Evolutionary conservation across 1,140 invertebrate species (phyloP), one percentile per base, ranked within the genome.

Genomic region (Popillia japonica): DNA sequence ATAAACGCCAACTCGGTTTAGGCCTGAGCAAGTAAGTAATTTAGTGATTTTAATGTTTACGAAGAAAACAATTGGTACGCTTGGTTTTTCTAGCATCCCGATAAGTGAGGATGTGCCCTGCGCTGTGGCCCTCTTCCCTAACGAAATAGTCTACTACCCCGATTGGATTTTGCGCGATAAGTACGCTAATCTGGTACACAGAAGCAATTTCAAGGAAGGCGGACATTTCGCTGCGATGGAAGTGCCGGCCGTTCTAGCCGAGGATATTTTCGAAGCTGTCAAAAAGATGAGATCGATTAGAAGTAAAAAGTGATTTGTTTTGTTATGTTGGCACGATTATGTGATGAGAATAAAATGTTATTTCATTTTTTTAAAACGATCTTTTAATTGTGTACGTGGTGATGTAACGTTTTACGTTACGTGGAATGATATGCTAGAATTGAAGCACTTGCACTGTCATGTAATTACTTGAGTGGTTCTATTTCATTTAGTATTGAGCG

Each of bases 221-320:
- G 92, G 92, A 0, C 92, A 93, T 82, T 93, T 93, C 83, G 89
- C 90, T 0, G 90, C 91, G 0, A 83, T 93, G 14, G 92, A 93
- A 81, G 87, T 89, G 64, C 92, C 92, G 0, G 79, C 92, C 81
- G 82, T 91, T 7, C 82, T 96, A 0, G 90, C 93, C 6, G 88
- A 92, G 11, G 95, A 96, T 81, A 77, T 85, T 90, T 75, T 80
- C 72, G n/a, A 73, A 48, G 82, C 83, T 75, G 44, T 82, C n/a
- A 79, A 81, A 8, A 85, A 85, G 79, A 81, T 82, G 44, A 48
- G 44, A 48, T n/a, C 11, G 3, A 48, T 48, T 14, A 48, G 17
- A 48, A n/a, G 11, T 10, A 59, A 40, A 42, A 59, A 55, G 17
- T 48, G 17, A 14, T 11, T 11, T n/a, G n/a, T n/a, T n/a, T n/a